Percentiles rank a stretch among this genome's conserved stretches.
These are phyloP conservation scores for Buphagus erythrorhynchus DNA, from an alignment of 2,797 vertebrate species.

Conservation along the genomic window DNA sequence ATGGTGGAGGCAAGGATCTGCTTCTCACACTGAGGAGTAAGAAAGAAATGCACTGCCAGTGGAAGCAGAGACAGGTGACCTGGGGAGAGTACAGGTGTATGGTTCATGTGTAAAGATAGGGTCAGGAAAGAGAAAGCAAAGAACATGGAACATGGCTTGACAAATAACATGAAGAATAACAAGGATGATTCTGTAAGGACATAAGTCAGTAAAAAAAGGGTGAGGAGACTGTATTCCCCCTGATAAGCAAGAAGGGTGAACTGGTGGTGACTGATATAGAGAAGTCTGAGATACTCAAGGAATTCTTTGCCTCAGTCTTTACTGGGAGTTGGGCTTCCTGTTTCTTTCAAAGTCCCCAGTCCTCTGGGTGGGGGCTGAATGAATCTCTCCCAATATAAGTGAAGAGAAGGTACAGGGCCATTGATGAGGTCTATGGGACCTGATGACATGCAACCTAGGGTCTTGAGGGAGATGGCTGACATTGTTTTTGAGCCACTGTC, in stretches of 20 bases:
- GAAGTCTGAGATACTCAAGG: not conserved
- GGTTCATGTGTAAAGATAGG: not conserved
- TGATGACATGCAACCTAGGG: not conserved
- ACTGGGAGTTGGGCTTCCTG: not conserved
- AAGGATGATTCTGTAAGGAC: not conserved
- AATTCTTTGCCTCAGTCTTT: not conserved
- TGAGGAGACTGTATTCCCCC: not conserved
- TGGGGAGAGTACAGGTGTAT: not conserved
- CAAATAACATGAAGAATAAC: not conserved
- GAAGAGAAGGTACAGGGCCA: not conserved
- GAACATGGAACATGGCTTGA: not conserved
- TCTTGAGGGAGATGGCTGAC: not conserved
- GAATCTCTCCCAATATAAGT: not conserved
- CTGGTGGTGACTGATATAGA: not conserved
- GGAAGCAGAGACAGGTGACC: not conserved
- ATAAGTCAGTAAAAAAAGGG: not conserved
- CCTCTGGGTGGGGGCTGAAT: not conserved
- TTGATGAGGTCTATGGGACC: not conserved
- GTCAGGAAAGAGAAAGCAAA: not conserved
- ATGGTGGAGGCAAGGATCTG: not conserved
- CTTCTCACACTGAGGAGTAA: not conserved
- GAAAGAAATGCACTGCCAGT: not conserved
- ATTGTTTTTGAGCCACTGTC: not conserved
- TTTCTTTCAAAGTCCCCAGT: not conserved
- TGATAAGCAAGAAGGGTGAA: not conserved